Evolutionary conservation across 2,113 vertebrate genomes (phyloP), one percentile per base, ranked within the genome.

Genomic region (Platichthys flesus): DNA sequence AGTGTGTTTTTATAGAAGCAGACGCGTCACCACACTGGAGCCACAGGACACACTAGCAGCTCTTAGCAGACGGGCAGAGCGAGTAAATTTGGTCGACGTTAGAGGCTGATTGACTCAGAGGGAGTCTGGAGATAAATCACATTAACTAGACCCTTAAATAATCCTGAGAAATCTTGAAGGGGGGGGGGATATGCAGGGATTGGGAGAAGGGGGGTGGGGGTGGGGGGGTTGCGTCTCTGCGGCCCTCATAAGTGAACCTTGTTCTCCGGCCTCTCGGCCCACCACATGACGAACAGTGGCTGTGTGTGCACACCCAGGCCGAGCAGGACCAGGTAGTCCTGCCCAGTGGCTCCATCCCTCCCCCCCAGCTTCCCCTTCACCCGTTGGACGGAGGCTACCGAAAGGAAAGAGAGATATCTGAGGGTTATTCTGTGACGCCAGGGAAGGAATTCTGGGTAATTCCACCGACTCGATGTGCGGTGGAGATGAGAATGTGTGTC

Each of bases 1-100:
- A 74, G 71, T 45, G 76, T 90, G 88, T 91, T 90, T 93, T 92
- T 91, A 91, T 90, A 93, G 91, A 90, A 75, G 88, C 90, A 87
- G 89, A 90, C 87, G 71, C 63, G 78, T 90, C 91, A 91, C 87
- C 87, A 35, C 87, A 85, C 56, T 78, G 92, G 90, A 92, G 90
- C 92, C 92, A 74, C 86, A 71, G 91, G 52, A 56, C 81, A 93
- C 92, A 91, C 87, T 88, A 56, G 86, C 83, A 42, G 87, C 79
- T 89, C 84, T 92, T 84, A 91, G 75, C n/a, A 13, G 64, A 55
- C 62, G 57, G 63, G 77, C 71, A 35, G 74, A 52, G 67, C 67
- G 28, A 66, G 80, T 59, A 47, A 40, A 68, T 56, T 56, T 58
- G 71, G 66, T 78, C 13, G 57, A 51, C 21, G 54, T 71, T n/a